Evolutionary conservation across 2,113 vertebrate genomes (phyloP), one percentile per base, ranked within the genome.

Genomic region (Spermophilus dauricus): DNA sequence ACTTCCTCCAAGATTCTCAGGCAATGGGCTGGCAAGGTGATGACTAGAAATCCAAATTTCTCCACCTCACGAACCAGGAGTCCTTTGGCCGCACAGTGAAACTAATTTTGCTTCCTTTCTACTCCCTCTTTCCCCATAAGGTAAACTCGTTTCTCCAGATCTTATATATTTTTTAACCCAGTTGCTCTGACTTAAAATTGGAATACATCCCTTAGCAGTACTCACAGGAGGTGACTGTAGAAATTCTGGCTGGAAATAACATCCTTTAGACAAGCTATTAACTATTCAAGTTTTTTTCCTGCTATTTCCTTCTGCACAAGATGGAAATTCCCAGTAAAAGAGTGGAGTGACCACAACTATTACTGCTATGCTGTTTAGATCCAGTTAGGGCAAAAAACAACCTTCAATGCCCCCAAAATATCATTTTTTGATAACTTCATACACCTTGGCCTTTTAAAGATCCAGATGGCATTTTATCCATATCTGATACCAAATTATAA

Each of bases 341-440:
- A 65, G 86, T 81, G 56, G 26, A 87, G 67, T 84, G 39, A 89
- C 45, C 13, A 12, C 94, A 96, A 69, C 42, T 80, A 77, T 70
- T 92, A 51, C 70, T 70, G 61, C 20, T 45, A 63, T 80, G 42
- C 28, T 69, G 32, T 78, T 95, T 70, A 86, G 32, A 86, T 22
- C 30, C 13, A 92, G 22, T 9, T 16, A 22, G 17, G 85, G 91
- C 34, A 94, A 94, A 45, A 87, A 56, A 65, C 53, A 73, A 61
- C 83, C 88, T 70, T 70, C 32, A 91, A 34, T 30, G 22, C 7
- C 61, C 87, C 42, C 2, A 37, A 82, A 39, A 88, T 77, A 88
- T 89, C 53, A 92, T 90, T 95, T 97, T 91, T 82, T 83, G 26
- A 34, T 93, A 73, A 93, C 72, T 86, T 95, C 82, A 93, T 95